phyloP scores from a whole-genome alignment of 2,113 vertebrate genomes.

The Rafetus swinhoei region DNA sequence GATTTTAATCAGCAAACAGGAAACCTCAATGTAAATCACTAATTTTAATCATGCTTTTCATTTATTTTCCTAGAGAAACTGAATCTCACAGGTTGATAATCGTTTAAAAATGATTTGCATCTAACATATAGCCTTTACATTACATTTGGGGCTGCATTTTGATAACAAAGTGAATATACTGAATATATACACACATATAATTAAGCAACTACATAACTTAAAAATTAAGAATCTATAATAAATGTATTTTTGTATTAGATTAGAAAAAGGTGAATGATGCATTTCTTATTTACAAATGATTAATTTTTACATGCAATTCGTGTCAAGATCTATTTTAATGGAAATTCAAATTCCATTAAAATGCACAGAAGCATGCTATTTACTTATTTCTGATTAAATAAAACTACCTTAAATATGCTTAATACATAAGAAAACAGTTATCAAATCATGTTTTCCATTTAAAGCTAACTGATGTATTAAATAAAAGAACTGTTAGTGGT shows the following conservation, averaged over 20 bases:
- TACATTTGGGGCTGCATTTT: neutral
- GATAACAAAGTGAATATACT: neutral
- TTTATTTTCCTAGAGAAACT: neutral
- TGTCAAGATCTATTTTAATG: neutral
- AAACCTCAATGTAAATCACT: neutral
- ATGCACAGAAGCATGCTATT: neutral
- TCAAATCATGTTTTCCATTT: neutral
- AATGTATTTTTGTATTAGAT: no score
- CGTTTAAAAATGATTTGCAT: no score
- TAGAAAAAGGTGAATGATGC: no score
- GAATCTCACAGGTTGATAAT: neutral
- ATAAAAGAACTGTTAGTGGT: neutral
- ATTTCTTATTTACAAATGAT: no score
- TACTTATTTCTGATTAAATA: neutral
- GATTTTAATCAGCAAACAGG: neutral
- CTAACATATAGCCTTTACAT: neutral
- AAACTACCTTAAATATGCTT: neutral
- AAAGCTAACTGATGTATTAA: neutral
- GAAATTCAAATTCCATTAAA: neutral
- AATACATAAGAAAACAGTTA: neutral
- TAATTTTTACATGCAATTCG: no score
- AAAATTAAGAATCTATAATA: no score
- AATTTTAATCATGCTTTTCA: neutral
- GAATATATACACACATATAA: neutral
- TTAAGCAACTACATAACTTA: no score